Evolutionary conservation across 2,113 vertebrate species (phyloP).

Genomic region (Phaetusa simplex): DNA sequence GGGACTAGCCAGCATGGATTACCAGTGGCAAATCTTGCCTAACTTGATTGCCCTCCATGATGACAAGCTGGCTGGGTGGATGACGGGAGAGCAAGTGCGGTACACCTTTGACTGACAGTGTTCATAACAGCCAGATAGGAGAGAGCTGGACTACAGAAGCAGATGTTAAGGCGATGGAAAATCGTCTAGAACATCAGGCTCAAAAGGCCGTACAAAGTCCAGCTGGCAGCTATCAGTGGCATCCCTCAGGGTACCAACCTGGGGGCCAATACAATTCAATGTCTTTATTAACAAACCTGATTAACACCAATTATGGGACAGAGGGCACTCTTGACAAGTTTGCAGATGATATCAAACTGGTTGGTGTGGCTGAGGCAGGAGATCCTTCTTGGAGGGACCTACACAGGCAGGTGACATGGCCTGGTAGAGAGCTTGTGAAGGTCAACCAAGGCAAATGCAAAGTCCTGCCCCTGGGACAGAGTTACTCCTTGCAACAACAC

Average conservation of each 20-base stretch:
- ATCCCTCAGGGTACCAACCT: neutral
- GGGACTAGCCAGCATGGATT: neutral
- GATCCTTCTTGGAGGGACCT: neutral
- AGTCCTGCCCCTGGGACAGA: neutral
- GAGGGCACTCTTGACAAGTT: neutral
- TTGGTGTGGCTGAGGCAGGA: neutral
- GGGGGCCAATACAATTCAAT: neutral
- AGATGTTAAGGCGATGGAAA: neutral
- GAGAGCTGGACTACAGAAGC: neutral
- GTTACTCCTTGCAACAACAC: neutral
- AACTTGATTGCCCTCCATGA: neutral
- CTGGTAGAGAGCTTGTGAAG: neutral
- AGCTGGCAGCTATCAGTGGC: neutral
- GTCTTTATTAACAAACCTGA: neutral
- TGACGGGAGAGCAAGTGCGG: accelerated
- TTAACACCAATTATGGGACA: neutral
- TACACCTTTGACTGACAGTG: neutral
- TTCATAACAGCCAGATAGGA: neutral
- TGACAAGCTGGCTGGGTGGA: neutral
- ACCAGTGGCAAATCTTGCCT: neutral
- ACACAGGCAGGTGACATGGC: neutral
- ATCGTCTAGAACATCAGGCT: neutral
- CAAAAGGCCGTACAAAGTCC: neutral
- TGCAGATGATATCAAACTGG: neutral
- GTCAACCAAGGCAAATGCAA: neutral